These are phyloP conservation scores for Austrolebias charrua DNA, from an alignment of 2,797 vertebrate species.

Conservation along the genomic window DNA sequence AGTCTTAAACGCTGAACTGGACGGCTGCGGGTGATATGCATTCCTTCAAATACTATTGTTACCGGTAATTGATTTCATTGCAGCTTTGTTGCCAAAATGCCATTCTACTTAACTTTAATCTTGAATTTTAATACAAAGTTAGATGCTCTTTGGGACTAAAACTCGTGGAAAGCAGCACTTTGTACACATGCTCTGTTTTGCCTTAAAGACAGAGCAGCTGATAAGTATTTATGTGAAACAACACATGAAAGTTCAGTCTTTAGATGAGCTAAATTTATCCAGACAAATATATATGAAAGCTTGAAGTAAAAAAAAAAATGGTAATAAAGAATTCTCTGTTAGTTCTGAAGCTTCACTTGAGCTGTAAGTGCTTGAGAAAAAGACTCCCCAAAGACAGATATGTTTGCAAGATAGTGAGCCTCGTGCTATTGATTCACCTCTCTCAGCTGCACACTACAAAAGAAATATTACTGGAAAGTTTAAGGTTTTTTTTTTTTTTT, in stretches of 20 bases:
- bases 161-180: neutral
- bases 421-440: slow-evolving; percentile 37
- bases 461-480: slow-evolving; percentile 18
- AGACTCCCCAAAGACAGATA: slow-evolving; percentile 44
- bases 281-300: slow-evolving; percentile 17
- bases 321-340: slow-evolving; percentile 27
- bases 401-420: slow-evolving; percentile 35
- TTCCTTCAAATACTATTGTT: too few relatives aligned
- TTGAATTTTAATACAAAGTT: neutral
- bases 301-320: neutral
- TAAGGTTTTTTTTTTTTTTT: slow-evolving; percentile 4
- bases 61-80: neutral
- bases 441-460: slow-evolving; percentile 38
- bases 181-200: neutral
- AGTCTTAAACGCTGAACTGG: too few relatives aligned
- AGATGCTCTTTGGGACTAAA: neutral
- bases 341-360: slow-evolving; percentile 33
- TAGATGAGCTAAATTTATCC: slow-evolving; percentile 23
- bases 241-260: slow-evolving; percentile 4
- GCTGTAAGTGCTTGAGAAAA: slow-evolving; percentile 23
- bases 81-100: neutral
- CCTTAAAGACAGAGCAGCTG: neutral
- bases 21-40: too few relatives aligned
- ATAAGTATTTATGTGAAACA: slow-evolving; percentile 7
- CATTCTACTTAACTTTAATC: neutral